These are phyloP conservation scores for Leucopsar rothschildi DNA, from an alignment of 2,113 vertebrate genomes.

Conservation along the genomic window DNA sequence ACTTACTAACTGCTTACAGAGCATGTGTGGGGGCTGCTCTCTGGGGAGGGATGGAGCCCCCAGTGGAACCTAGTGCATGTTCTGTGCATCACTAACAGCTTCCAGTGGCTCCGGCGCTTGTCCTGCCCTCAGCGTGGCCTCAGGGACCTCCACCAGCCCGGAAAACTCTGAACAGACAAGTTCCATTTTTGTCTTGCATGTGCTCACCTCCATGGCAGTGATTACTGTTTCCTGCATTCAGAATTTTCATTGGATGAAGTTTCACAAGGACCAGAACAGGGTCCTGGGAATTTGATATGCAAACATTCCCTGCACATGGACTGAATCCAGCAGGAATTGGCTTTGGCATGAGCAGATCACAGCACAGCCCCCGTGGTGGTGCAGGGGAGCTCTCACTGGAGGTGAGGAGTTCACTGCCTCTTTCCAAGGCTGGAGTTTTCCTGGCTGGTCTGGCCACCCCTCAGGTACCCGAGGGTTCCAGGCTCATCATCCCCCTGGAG, in stretches of 20 bases:
- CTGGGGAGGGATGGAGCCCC: not conserved
- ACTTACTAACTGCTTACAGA: conserved; percentile 24
- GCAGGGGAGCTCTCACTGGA: rapidly evolving
- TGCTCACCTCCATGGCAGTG: not conserved
- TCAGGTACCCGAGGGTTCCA: not conserved
- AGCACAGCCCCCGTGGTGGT: rapidly evolving
- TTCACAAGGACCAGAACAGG: not conserved
- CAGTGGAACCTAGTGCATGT: not conserved
- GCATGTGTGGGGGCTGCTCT: not conserved
- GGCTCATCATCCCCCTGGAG: not conserved
- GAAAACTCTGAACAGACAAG: not conserved
- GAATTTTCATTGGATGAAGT: not conserved
- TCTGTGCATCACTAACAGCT: conserved; percentile 34
- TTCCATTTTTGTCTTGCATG: rapidly evolving
- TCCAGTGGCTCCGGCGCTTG: not conserved
- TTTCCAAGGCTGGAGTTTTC: not conserved
- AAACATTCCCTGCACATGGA: not conserved
- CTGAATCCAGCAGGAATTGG: not conserved
- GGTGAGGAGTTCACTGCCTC: not conserved
- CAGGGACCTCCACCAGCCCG: not conserved
- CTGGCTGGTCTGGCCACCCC: not conserved
- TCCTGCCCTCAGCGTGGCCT: not conserved
- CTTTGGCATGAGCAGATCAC: rapidly evolving
- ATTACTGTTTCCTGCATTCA: rapidly evolving
- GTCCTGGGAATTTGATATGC: not conserved